Base-by-base conservation (phyloP, 2,888 invertebrate genomes). In the Epirrhoe alternata region DNA sequence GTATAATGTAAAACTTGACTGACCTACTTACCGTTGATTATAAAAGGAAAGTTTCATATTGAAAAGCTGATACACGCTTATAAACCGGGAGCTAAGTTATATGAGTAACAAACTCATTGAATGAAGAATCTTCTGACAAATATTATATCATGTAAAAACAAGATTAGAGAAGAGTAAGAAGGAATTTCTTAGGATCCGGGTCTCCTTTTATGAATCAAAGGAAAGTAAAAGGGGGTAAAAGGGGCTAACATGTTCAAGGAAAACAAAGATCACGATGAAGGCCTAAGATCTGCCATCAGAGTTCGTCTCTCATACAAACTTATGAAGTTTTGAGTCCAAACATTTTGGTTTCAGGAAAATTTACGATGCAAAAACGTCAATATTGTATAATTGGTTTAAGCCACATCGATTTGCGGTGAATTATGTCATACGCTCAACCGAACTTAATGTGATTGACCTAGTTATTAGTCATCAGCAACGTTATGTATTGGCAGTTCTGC, bases 11-110 rank as follows among this genome's bases (percentile, higher is more conserved):
- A 69, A 80, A 82, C 74, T 80, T 68, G 73, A 65, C 75, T 78
- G 78, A 78, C 78, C 79, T 66, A 80, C 73, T 69, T 64, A 71
- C 71, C 75, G 74, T 69, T 67, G 66, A 79, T 80, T 79, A 75
- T 76, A 76, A 72, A 76, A 76, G 78, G 77, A 79, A 79, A 81
- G 78, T 78, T 78, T 42, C 38, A 42, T 78, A 81, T 77, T 79
- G 79, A 80, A 81, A 81, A 68, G 57, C 65, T 65, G 64, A 69
- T 70, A 70, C 81, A 74, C 72, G 71, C 72, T 78, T 76, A 77
- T 75, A 75, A 71, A 65, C 14, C 17, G 55, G 54, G 64, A 64
- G 64, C 38, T 60, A 49, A 54, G 59, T 49, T 47, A 42, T 12
- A 12, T 12, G 12, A 12, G 38, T 42, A 12, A 38, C 38, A 5